Percentiles rank a stretch among this genome's conserved stretches.
These are phyloP conservation scores for Neelides folsomi DNA, from an alignment of 2,888 invertebrate genomes.

Conservation along the genomic window DNA sequence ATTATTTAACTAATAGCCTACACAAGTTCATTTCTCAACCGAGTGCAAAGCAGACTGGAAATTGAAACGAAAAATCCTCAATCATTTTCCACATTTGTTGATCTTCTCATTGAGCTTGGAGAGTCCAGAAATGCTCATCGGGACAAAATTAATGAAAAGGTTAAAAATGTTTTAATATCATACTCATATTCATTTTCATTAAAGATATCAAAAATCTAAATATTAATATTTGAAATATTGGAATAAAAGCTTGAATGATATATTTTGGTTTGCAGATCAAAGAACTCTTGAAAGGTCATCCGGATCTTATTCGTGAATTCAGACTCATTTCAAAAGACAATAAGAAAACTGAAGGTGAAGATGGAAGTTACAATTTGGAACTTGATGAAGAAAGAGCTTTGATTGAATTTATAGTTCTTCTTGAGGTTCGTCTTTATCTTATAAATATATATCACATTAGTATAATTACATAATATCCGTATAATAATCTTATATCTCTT, in stretches of 20 bases:
- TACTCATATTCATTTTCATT: no score
- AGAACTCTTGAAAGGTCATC: conserved; percentile 24
- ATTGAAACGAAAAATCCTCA: conserved; percentile 2
- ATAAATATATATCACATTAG: no score
- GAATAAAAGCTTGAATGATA: no score
- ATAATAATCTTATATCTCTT: no score
- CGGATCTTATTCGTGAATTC: conserved; percentile 22
- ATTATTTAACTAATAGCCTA: conserved; percentile 13
- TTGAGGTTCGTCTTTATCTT: no score
- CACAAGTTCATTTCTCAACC: no score
- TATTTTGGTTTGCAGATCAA: conserved; percentile 14
- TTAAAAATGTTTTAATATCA: no score
- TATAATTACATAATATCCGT: no score
- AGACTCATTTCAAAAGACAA: conserved; percentile 13
- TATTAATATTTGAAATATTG: no score
- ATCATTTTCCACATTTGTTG: conserved; percentile 1
- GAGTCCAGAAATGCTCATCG: background rate
- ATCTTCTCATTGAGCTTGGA: background rate
- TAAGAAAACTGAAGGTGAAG: background rate
- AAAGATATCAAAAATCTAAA: no score
- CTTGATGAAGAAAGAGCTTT: conserved; percentile 12
- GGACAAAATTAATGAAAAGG: no score
- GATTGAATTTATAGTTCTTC: conserved; percentile 20
- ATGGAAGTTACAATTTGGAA: conserved; percentile 4
- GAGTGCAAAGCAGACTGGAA: no score